These are phyloP conservation scores for Chloroceryle inda DNA, from an alignment of 2,797 vertebrate genomes.

Conservation along the genomic window DNA sequence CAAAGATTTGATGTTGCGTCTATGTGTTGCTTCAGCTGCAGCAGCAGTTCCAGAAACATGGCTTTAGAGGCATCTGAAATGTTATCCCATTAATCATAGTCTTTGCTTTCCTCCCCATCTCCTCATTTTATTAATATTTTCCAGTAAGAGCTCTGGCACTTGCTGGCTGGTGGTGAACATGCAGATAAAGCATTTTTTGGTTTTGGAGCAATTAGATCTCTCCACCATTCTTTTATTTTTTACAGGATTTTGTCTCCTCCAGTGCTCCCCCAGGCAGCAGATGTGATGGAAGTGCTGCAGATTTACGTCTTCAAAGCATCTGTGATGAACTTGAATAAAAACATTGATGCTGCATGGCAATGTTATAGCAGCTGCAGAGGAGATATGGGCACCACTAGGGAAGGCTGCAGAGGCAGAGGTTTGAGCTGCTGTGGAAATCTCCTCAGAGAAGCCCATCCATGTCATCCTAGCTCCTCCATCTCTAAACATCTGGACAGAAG, in stretches of 20 bases:
- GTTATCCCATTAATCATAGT: not conserved
- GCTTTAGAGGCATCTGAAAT: not conserved
- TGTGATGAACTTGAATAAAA: not conserved
- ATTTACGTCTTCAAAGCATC: not conserved
- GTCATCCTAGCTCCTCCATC: not conserved
- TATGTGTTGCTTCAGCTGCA: not conserved
- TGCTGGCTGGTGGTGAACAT: not conserved
- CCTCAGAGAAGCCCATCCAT: not conserved
- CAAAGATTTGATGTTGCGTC: not conserved
- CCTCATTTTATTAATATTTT: not conserved
- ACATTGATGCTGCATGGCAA: fast-evolving
- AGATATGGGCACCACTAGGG: not conserved
- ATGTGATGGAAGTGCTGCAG: not conserved
- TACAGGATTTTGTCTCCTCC: not conserved
- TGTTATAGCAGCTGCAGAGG: constrained; percentile 2
- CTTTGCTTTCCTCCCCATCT: not conserved
- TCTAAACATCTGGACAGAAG: not conserved
- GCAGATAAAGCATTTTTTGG: not conserved
- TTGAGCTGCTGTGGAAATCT: not conserved
- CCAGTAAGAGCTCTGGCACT: not conserved
- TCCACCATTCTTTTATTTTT: not conserved
- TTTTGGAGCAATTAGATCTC: not conserved
- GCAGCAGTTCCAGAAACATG: not conserved
- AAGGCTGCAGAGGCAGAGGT: fast-evolving
- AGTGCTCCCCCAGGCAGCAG: not conserved